Conservation (phyloP, 2,888 invertebrate genomes). For the Fragum whitleyi region DNA sequence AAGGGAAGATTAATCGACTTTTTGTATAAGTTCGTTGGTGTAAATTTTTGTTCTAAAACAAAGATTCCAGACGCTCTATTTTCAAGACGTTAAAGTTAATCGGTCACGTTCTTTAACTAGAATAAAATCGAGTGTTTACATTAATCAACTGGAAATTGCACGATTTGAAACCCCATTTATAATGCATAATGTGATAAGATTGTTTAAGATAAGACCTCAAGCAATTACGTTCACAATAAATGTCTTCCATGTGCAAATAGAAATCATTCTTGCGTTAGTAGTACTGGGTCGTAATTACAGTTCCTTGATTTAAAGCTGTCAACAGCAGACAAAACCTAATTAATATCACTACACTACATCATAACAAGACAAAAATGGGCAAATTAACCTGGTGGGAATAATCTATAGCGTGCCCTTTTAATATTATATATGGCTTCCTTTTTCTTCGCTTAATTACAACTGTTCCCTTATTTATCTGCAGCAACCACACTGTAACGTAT, state of each 20-base stretch:
- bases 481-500: no score
- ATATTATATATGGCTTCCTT: slow-evolving; percentile 8
- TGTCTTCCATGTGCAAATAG: not conserved
- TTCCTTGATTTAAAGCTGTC: slow-evolving; percentile 15
- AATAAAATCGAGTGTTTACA: not conserved
- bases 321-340: slow-evolving; percentile 21
- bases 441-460: not conserved
- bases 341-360: slow-evolving; percentile 6
- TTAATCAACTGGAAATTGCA: not conserved
- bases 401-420: not conserved
- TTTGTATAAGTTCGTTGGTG: no score
- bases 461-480: not conserved
- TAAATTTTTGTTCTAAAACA: no score
- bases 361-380: slow-evolving; percentile 19
- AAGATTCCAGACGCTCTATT: not conserved
- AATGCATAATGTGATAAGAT: not conserved
- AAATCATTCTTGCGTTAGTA: not conserved
- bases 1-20: no score
- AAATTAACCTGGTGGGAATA: slow-evolving; percentile 7
- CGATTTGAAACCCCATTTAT: slow-evolving; percentile 1
- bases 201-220: not conserved
- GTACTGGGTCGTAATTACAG: not conserved
- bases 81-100: not conserved
- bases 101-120: not conserved
- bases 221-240: not conserved